Evolutionary conservation across 2,888 invertebrate genomes (phyloP), one percentile per base, ranked within the genome.

Genomic region (Tenodera sinensis): DNA sequence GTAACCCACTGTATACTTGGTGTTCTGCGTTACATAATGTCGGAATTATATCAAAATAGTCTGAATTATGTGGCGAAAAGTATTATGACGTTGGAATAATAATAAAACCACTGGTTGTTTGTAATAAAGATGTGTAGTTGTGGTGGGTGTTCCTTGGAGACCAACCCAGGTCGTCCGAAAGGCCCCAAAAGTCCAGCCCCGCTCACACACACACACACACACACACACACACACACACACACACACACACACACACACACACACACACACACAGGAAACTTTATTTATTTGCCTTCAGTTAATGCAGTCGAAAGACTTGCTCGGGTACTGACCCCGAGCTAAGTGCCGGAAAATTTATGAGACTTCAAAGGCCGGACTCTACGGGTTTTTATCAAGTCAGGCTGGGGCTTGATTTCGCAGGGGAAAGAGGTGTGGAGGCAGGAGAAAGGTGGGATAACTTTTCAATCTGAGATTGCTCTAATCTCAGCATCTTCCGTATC

Each of bases 121-220:
- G 82, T 88, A 90, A 90, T 89, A 88, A 89, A 90, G 89, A 89
- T 85, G 89, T 88, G 88, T 20, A 84, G 87, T 84, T 71, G 34
- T 34, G 28, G 88, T 89, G 90, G 90, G 90, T 85, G 90, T 27
- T 34, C 34, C 27, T 42, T 71, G 27, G 30, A 28, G 83, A 34
- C 30, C 30, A 34, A 6, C 42, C 87, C 14, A 28, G 30, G n/a
- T 34, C 25, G 81, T 30, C 30, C 81, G 42, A 87, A 83, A 82
- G 83, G 27, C 83, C 87, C 83, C 83, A 87, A 83, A 87, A 87
- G n/a, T 71, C 20, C 54, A 20, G 54, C 54, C 54, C 20, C 20
- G 28, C 84, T 14, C 28, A 15, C 20, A n/a, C 81, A 81, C 34
- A 28, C 86, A n/a, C 85, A 42, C 27, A 20, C 54, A 15, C 30